Conservation (phyloP, 2,888 invertebrate species). For the Petrolisthes cinctipes region DNA sequence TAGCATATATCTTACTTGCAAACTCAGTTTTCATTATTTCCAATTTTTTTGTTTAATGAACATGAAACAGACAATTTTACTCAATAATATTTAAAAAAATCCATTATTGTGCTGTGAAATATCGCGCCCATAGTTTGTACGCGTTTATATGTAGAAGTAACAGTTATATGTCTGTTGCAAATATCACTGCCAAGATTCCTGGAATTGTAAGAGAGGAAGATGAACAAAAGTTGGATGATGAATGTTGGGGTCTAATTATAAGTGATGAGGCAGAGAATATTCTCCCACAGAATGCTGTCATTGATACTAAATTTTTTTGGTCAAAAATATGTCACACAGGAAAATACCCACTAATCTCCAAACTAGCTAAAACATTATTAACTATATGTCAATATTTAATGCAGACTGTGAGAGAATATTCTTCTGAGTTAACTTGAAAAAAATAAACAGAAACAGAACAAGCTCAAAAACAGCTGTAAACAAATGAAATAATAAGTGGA, state of each 20-base stretch:
- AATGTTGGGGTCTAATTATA: neutral
- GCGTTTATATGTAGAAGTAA: slow-evolving; percentile 12
- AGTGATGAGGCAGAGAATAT: neutral
- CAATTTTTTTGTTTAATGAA: neutral
- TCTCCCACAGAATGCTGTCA: slow-evolving; percentile 25
- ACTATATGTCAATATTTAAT: slow-evolving; percentile 20
- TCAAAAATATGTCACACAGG: slow-evolving; percentile 14
- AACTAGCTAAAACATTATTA: slow-evolving; percentile 29
- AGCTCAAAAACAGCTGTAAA: too few relatives aligned
- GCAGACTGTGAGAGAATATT: slow-evolving; percentile 29
- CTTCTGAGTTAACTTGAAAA: too few relatives aligned
- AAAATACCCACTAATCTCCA: neutral
- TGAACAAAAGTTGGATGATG: slow-evolving; percentile 16
- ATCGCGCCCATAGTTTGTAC: neutral
- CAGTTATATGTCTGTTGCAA: neutral
- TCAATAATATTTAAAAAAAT: neutral
- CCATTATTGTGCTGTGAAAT: neutral
- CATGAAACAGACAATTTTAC: neutral
- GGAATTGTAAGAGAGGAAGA: slow-evolving; percentile 17
- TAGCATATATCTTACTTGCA: slow-evolving; percentile 15
- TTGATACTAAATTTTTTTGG: neutral
- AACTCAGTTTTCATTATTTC: slow-evolving; percentile 12
- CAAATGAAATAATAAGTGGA: neutral
- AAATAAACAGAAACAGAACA: too few relatives aligned
- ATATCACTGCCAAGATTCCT: slow-evolving; percentile 9